Evolutionary conservation across 2,797 vertebrate genomes (phyloP).

Genomic region (Limnodromus scolopaceus): DNA sequence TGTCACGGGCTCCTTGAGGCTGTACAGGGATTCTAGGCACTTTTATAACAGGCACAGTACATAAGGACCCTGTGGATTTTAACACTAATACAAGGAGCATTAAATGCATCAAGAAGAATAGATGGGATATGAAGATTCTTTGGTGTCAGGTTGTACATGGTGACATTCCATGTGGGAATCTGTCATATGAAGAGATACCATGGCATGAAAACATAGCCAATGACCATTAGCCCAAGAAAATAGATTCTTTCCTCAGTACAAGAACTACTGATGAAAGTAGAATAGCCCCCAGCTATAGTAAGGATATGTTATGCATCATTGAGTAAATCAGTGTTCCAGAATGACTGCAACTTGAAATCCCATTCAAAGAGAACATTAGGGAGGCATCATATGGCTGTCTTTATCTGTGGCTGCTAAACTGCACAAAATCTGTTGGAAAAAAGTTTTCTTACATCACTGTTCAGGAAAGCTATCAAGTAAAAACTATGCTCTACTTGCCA

Average conservation of each 20-base stretch:
- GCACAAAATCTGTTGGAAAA: neutral
- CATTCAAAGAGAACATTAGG: neutral
- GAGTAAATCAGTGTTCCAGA: neutral
- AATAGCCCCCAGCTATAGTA: neutral
- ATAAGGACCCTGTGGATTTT: neutral
- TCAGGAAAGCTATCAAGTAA: neutral
- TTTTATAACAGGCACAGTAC: neutral
- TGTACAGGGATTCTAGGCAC: neutral
- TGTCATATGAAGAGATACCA: neutral
- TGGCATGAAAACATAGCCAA: neutral
- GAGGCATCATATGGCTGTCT: neutral
- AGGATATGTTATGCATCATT: neutral
- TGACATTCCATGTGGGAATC: neutral
- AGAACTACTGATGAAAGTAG: neutral
- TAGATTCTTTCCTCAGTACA: neutral
- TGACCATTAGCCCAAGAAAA: neutral
- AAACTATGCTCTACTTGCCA: neutral
- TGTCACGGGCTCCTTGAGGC: neutral
- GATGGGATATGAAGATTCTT: neutral
- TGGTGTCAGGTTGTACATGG: neutral
- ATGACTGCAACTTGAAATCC: neutral
- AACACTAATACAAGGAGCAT: neutral
- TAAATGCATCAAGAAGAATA: neutral
- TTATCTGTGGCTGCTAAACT: neutral
- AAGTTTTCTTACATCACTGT: neutral